Base-by-base conservation (phyloP, 2,113 vertebrate species). In the Naja naja region DNA sequence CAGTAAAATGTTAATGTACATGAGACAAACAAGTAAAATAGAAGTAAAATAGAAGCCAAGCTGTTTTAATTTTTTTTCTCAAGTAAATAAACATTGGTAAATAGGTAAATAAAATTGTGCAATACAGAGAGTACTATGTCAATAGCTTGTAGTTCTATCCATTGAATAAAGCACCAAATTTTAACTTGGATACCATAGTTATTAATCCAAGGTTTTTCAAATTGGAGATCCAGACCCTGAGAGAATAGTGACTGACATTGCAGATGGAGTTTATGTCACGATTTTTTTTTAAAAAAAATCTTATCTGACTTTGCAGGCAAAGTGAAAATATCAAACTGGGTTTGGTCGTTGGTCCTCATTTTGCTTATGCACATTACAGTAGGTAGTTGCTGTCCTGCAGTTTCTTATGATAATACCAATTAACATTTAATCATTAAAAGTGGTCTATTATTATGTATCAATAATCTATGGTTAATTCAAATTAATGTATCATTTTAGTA, bases 111-210 rank as follows among this genome's bases (percentile, higher is more conserved):
- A 55, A 89, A 43, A 39, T 2, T 52, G 49, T 25, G 27, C 39
- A 58, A 56, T 54, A 20, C 39, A 34, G 18, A 92, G 60, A 56
- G 8, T 45, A 22, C 55, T 64, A 34, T 30, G n/a, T 49, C 45
- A 49, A 34, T 87, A 55, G 49, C 60, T 89, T 74, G 87, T 92
- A 92, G 88, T 69, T 89, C 47, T 22, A 89, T 55, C 91, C 49
- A 81, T 81, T 27, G 34, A 30, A 39, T 92, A 74, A 81, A 88
- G 74, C 25, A 92, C 14, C 49, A 49, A 74, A 30, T 18, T 47
- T 81, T 89, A 92, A 81, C 56, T 92, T 87, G 47, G 14, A 89
- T 39, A 81, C 39, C 58, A 81, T n/a, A 52, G 49, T 92, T 54
- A 92, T 89, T 81, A 81, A 39, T 81, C 69, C 34, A 39, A 39